Evolutionary conservation across 2,888 invertebrate species (phyloP).

Genomic region (Agrotis ipsilon): DNA sequence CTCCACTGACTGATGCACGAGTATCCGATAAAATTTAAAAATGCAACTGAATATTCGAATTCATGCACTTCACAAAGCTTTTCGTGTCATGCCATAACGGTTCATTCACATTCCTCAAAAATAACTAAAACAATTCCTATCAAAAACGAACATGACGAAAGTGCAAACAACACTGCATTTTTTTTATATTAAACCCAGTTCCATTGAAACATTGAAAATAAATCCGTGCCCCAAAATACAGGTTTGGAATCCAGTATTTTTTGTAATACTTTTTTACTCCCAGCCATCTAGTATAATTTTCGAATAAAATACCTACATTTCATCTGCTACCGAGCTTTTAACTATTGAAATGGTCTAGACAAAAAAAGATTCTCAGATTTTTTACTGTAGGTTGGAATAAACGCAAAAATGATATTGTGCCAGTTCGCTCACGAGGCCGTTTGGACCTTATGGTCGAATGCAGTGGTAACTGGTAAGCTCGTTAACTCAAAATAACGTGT

Average conservation of each 20-base stretch:
- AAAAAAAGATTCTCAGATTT: slow-evolving; percentile 32
- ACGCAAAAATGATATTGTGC: slow-evolving; percentile 41
- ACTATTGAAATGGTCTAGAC: slow-evolving; percentile 37
- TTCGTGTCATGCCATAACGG: not conserved
- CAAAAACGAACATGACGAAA: slow-evolving; percentile 7
- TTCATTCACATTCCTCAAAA: not conserved
- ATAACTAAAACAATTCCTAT: slow-evolving; percentile 9
- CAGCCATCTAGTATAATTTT: slow-evolving; percentile 45
- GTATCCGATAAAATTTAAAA: slow-evolving; percentile 1
- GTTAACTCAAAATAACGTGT: slow-evolving; percentile 39
- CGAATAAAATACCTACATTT: slow-evolving; percentile 53
- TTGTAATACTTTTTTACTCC: slow-evolving; percentile 27
- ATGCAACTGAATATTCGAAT: not conserved
- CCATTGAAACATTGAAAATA: slow-evolving; percentile 26
- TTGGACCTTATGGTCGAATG: slow-evolving; percentile 1
- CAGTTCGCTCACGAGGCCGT: not conserved
- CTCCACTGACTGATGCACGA: no score
- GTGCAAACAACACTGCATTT: not conserved
- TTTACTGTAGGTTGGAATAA: slow-evolving; percentile 28
- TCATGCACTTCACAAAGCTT: not conserved
- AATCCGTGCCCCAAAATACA: slow-evolving; percentile 35
- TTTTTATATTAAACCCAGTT: slow-evolving; percentile 28
- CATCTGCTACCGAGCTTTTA: slow-evolving; percentile 24
- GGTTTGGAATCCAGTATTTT: slow-evolving; percentile 36
- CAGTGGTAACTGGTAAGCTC: slow-evolving; percentile 16